Conservation (phyloP, 2,888 invertebrate genomes). For the Ptycholaimellus sp. region DNA sequence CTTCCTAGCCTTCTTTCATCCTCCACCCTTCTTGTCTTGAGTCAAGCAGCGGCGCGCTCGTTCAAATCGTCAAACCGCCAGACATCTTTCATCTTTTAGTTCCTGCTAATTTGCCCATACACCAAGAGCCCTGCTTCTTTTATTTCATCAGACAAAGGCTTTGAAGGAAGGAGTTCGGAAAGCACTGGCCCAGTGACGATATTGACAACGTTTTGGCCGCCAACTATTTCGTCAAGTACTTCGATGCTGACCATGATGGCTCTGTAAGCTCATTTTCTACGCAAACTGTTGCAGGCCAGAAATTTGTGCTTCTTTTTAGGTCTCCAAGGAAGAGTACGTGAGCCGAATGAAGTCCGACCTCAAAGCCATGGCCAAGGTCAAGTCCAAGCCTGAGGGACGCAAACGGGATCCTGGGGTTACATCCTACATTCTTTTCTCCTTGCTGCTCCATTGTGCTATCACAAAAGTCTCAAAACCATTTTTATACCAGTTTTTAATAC, state of each 20-base stretch:
- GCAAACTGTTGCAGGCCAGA: too few species aligned
- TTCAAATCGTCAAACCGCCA: conserved; percentile 12
- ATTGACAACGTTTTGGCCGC: conserved; percentile 19
- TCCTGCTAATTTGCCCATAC: too few species aligned
- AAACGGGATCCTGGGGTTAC: conserved; percentile 21
- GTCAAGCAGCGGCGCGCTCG: not conserved
- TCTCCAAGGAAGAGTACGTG: conserved; percentile 13
- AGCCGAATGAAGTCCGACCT: conserved; percentile 14
- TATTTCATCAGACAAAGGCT: too few species aligned
- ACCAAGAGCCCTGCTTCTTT: too few species aligned
- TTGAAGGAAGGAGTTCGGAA: conserved; percentile 21
- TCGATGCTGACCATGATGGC: conserved; percentile 19
- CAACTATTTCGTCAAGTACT: conserved; percentile 21
- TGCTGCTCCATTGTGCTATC: too few species aligned
- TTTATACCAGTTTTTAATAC: too few species aligned
- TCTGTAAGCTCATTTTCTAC: too few species aligned
- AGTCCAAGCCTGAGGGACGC: conserved; percentile 10
- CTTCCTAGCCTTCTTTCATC: conserved; percentile 1
- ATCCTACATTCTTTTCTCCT: too few species aligned
- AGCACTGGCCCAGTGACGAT: conserved; percentile 21
- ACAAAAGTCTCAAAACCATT: too few species aligned
- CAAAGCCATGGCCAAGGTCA: conserved; percentile 10
- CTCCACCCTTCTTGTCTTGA: not conserved
- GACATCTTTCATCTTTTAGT: conserved; percentile 17
- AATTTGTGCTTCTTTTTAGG: too few species aligned